Percentiles rank a stretch among this genome's conserved stretches.
phyloP scores from a whole-genome alignment of 53 echinoderm and acorn worm species.

The Pentamera pediparva region DNA sequence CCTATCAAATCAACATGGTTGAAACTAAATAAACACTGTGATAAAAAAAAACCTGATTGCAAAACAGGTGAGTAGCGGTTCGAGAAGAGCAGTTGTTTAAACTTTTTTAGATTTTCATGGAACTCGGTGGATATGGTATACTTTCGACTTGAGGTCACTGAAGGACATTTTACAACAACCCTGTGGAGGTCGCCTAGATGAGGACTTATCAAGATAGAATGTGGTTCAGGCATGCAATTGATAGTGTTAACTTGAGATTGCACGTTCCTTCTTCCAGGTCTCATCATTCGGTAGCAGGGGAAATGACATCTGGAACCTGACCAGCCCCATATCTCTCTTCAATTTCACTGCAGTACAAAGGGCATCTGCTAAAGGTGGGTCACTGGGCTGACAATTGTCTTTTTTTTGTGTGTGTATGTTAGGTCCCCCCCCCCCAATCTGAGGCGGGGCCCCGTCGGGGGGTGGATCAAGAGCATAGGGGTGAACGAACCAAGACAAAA shows the following conservation, averaged over 20 bases:
- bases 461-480: too few species aligned
- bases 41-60: too few species aligned
- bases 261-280: slow-evolving; percentile 55
- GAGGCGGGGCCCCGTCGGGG: too few species aligned
- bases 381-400: neutral
- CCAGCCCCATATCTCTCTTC: slow-evolving; percentile 78
- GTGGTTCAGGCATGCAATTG: neutral
- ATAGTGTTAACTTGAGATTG: neutral
- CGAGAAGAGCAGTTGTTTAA: too few species aligned
- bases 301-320: slow-evolving; percentile 61
- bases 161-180: neutral
- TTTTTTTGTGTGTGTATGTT: neutral
- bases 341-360: slow-evolving; percentile 89
- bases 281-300: slow-evolving; percentile 64
- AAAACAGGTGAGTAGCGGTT: too few species aligned
- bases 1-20: too few species aligned
- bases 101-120: too few species aligned
- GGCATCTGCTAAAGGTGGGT: slow-evolving; percentile 52
- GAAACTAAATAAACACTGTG: too few species aligned
- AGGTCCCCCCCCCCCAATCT: too few species aligned
- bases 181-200: neutral
- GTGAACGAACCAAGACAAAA: too few species aligned
- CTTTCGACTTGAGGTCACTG: neutral
- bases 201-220: neutral
- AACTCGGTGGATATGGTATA: too few species aligned